These are phyloP conservation scores for Danio kyathit DNA, from an alignment of 2,797 vertebrate genomes.

Conservation along the genomic window DNA sequence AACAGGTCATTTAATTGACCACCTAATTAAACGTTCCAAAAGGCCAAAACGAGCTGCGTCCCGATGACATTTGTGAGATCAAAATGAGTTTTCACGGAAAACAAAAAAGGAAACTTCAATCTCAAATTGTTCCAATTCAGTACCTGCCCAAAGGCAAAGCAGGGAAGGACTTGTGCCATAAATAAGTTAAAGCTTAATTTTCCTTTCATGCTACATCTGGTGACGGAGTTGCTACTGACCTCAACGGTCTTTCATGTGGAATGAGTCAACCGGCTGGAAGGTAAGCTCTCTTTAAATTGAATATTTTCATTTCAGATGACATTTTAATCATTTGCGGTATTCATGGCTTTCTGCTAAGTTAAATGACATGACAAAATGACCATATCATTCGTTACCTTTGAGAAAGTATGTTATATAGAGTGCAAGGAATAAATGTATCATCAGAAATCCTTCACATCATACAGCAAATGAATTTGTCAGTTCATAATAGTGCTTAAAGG, in stretches of 20 bases:
- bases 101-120: constrained; percentile 48
- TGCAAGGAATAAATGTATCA: no score
- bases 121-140: constrained; percentile 50
- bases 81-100: constrained; percentile 49
- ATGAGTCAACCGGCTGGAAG: constrained; percentile 41
- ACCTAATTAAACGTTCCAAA: constrained; percentile 44
- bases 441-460: no score
- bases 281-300: constrained; percentile 46
- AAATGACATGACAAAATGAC: background rate
- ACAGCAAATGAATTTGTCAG: no score
- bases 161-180: constrained; percentile 57
- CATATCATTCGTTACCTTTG: background rate
- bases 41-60: constrained; percentile 1
- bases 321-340: background rate
- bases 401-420: no score
- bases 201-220: constrained; percentile 44
- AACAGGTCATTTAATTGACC: constrained; percentile 30
- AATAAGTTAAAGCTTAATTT: constrained; percentile 61
- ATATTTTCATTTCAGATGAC: background rate
- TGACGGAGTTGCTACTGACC: constrained; percentile 20
- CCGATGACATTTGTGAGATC: constrained; percentile 41
- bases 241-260: constrained; percentile 21
- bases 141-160: constrained; percentile 50
- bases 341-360: background rate
- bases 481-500: no score